Conservation (phyloP, 2,113 vertebrate species). For the Lates calcarifer region DNA sequence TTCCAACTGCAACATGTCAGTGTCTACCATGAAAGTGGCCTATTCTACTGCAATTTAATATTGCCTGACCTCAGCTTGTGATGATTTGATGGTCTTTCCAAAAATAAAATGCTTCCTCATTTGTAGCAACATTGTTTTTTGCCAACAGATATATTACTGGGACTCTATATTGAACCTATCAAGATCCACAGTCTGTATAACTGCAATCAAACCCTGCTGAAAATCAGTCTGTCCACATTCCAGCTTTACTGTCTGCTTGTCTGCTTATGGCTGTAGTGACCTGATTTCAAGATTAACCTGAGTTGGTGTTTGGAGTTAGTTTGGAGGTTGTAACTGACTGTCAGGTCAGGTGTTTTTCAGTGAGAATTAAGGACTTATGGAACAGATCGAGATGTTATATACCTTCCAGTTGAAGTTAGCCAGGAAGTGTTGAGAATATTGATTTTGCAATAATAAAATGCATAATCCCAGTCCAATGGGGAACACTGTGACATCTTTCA, state of each 20-base stretch:
- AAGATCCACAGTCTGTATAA: not conserved
- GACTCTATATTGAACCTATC: not conserved
- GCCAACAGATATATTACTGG: not conserved
- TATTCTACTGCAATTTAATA: not conserved
- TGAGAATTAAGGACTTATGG: not conserved
- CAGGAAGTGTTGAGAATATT: constrained; percentile 19
- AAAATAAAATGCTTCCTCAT: not conserved
- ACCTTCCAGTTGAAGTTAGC: not conserved
- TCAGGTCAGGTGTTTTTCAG: not conserved
- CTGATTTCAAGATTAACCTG: not conserved
- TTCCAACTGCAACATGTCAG: not conserved
- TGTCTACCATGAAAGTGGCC: too few relatives aligned
- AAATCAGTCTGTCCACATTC: not conserved
- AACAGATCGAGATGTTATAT: not conserved
- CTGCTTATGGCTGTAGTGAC: not conserved
- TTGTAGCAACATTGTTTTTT: not conserved
- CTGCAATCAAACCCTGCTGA: not conserved
- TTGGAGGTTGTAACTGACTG: not conserved
- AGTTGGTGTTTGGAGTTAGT: not conserved
- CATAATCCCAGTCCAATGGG: not conserved
- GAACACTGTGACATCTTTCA: not conserved
- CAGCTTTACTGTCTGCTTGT: not conserved
- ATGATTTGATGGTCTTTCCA: not conserved
- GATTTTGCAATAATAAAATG: constrained; percentile 5
- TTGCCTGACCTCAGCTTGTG: not conserved